Percentiles rank a stretch among this genome's conserved stretches.
Evolutionary conservation across 1,140 invertebrate genomes (phyloP).

Genomic region (Riptortus pedestris): DNA sequence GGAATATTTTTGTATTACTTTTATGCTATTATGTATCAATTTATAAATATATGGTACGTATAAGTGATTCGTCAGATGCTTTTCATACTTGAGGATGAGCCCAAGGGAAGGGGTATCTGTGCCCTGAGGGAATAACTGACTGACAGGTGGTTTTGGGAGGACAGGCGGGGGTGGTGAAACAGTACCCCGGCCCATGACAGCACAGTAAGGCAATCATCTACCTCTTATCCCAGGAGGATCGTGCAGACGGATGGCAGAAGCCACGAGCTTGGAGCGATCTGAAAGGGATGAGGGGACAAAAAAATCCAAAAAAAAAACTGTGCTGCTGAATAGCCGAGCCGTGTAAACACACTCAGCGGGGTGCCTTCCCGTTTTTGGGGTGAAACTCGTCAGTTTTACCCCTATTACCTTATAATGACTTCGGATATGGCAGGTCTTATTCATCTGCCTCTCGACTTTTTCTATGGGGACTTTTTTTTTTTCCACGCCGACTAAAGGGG

Average conservation of each 20-base stretch:
- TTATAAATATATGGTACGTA: too few species aligned
- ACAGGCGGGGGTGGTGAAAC: not conserved
- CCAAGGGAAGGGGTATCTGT: too few species aligned
- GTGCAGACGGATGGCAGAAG: too few species aligned
- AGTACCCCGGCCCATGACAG: not conserved
- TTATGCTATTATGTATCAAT: too few species aligned
- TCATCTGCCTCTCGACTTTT: not conserved
- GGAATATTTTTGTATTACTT: too few species aligned
- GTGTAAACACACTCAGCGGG: constrained; percentile 13
- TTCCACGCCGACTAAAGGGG: not conserved
- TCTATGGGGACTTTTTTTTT: not conserved
- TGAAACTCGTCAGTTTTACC: constrained; percentile 12
- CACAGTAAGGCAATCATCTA: too few species aligned
- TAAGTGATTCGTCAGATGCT: too few species aligned
- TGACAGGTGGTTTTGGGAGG: not conserved
- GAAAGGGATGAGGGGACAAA: not conserved
- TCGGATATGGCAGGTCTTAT: constrained; percentile 9
- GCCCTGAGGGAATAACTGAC: too few species aligned
- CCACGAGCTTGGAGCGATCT: not conserved
- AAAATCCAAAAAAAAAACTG: not conserved
- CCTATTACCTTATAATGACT: constrained; percentile 18
- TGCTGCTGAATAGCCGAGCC: constrained; percentile 2
- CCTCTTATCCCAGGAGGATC: too few species aligned
- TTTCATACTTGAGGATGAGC: too few species aligned
- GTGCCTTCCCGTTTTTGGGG: constrained; percentile 19